A percentile compares a stretch with the other conserved stretches of the same genome.
Evolutionary conservation across 92 coral and sea anemone species (phyloP).

Genomic region (Phenganax stokvisi): DNA sequence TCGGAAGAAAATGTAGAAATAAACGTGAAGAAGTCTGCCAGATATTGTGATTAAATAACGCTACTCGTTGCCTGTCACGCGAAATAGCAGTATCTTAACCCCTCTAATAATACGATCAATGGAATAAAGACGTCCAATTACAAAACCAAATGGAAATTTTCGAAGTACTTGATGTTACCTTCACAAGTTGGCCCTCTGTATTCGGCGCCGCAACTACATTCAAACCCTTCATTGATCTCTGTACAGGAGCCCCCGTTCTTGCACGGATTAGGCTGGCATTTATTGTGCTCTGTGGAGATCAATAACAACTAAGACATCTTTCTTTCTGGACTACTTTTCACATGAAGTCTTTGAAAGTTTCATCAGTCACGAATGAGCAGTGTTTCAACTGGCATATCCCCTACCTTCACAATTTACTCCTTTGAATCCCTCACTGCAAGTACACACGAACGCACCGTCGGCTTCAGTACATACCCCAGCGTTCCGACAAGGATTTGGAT

Average conservation of each 20-base stretch:
- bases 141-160: neutral
- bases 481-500: constrained; percentile 96
- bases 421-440: constrained; percentile 91
- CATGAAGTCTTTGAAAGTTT: no score
- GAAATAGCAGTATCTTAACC: no score
- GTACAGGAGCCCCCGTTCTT: constrained; percentile 96
- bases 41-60: no score
- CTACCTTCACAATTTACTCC: constrained; percentile 85
- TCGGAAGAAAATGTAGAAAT: no score
- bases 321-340: neutral
- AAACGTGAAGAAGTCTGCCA: no score
- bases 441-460: constrained; percentile 90
- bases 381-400: neutral
- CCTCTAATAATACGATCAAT: neutral
- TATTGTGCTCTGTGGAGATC: constrained; percentile 62
- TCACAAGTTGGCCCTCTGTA: constrained; percentile 88
- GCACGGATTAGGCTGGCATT: constrained; percentile 97
- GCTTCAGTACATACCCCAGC: constrained; percentile 96
- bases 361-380: no score
- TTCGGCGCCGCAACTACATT: constrained; percentile 88
- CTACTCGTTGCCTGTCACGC: no score
- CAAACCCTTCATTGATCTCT: constrained; percentile 93
- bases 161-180: constrained; percentile 40
- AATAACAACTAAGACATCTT: neutral
- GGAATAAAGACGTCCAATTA: neutral